A percentile compares a stretch with the other conserved stretches of the same genome.
Evolutionary conservation across 2,888 invertebrate genomes (phyloP).

Genomic region (Sinopyrophorus schimmeli): DNA sequence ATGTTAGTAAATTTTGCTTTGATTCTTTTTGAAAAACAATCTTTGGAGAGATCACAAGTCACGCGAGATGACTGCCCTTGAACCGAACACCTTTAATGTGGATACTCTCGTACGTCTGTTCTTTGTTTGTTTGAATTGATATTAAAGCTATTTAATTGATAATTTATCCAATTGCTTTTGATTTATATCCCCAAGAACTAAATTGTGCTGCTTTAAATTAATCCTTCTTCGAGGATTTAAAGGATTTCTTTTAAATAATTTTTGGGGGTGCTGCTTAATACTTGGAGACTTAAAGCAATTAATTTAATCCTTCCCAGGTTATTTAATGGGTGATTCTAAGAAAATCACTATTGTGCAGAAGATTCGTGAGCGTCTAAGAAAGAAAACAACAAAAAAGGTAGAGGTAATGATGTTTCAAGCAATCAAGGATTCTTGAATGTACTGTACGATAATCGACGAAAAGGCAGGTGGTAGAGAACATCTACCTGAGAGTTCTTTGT

Average conservation of each 20-base stretch:
- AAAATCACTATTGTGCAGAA: constrained; percentile 16
- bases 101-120: constrained; percentile 31
- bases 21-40: constrained; percentile 30
- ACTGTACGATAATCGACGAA: constrained; percentile 36
- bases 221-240: too few species aligned
- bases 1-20: constrained; percentile 11
- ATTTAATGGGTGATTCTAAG: too few species aligned
- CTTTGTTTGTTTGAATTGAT: too few species aligned
- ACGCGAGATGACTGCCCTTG: constrained; percentile 46
- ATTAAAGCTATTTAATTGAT: too few species aligned
- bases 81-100: constrained; percentile 40
- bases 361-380: constrained; percentile 23
- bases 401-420: constrained; percentile 32
- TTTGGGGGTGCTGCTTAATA: too few species aligned
- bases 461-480: constrained; percentile 39
- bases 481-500: constrained; percentile 39
- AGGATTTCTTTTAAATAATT: too few species aligned
- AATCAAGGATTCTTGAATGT: constrained; percentile 35
- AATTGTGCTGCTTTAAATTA: too few species aligned
- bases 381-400: constrained; percentile 19
- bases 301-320: too few species aligned
- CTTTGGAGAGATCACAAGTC: constrained; percentile 29
- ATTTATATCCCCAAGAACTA: too few species aligned
- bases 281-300: too few species aligned
- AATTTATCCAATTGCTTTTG: too few species aligned